phyloP scores from a whole-genome alignment of 2,888 invertebrate species.

The Azorinus chamasolen region DNA sequence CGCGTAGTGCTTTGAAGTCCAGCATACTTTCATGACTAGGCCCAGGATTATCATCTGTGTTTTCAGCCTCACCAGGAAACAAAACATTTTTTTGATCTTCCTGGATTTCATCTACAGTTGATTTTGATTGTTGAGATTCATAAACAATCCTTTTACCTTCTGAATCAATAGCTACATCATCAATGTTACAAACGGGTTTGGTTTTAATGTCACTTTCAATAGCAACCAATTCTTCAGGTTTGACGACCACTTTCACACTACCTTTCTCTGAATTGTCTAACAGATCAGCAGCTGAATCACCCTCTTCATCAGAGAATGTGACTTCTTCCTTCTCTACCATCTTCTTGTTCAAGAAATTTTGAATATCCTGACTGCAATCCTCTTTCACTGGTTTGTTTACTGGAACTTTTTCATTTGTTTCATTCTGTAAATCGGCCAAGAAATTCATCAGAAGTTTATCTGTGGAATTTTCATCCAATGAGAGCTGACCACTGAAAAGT shows the following conservation, averaged over 20 bases:
- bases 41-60: constrained; percentile 19
- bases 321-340: constrained; percentile 14
- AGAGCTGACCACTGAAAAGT: not conserved
- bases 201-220: constrained; percentile 10
- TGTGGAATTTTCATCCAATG: constrained; percentile 24
- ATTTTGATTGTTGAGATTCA: not conserved
- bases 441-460: constrained; percentile 56
- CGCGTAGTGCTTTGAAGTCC: constrained; percentile 46
- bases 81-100: constrained; percentile 26
- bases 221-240: constrained; percentile 25
- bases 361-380: constrained; percentile 27
- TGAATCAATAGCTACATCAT: constrained; percentile 38
- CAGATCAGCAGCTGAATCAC: constrained; percentile 27
- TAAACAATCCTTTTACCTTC: constrained; percentile 28
- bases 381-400: not conserved
- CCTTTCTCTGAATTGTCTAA: constrained; percentile 35
- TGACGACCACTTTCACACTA: constrained; percentile 40
- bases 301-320: constrained; percentile 10
- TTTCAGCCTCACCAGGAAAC: constrained; percentile 71
- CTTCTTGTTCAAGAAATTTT: constrained; percentile 33
- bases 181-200: constrained; percentile 13
- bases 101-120: not conserved
- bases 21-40: constrained; percentile 42
- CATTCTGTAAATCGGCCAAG: constrained; percentile 54
- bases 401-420: constrained; percentile 27